These are phyloP conservation scores for Watsonalla binaria DNA, from an alignment of 2,888 invertebrate genomes.

Conservation along the genomic window DNA sequence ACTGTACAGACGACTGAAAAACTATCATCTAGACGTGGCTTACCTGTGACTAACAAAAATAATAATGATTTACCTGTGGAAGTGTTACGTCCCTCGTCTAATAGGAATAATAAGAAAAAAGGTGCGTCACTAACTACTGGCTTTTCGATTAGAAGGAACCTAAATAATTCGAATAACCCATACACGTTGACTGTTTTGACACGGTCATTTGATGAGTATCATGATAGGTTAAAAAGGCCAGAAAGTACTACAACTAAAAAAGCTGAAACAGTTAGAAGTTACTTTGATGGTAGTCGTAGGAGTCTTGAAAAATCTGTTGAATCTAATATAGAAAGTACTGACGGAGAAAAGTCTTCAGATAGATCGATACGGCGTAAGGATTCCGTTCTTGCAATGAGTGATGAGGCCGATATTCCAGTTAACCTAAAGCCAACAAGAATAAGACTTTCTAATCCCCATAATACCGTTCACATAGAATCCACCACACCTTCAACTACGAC, in stretches of 20 bases:
- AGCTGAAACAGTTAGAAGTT: constrained; percentile 35
- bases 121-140: constrained; percentile 67
- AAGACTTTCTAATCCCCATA: constrained; percentile 1
- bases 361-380: constrained; percentile 40
- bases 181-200: constrained; percentile 67
- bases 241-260: constrained; percentile 21
- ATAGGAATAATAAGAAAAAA: constrained; percentile 47
- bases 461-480: constrained; percentile 19
- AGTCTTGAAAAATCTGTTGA: constrained; percentile 30
- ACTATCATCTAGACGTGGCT: constrained; percentile 37
- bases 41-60: constrained; percentile 50
- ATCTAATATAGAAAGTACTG: constrained; percentile 21
- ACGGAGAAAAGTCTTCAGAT: constrained; percentile 26
- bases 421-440: constrained; percentile 29
- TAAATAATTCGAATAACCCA: constrained; percentile 60
- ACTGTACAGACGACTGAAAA: constrained; percentile 55
- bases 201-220: constrained; percentile 53
- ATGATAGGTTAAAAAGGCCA: constrained; percentile 20
- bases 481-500: constrained; percentile 25
- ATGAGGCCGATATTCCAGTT: constrained; percentile 45
- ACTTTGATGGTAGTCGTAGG: constrained; percentile 38
- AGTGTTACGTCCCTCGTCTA: constrained; percentile 39
- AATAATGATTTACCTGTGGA: constrained; percentile 43
- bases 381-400: constrained; percentile 28
- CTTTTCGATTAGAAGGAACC: constrained; percentile 67